Conservation (phyloP, 2,797 vertebrate genomes). For the Sebastes taczanowskii region DNA sequence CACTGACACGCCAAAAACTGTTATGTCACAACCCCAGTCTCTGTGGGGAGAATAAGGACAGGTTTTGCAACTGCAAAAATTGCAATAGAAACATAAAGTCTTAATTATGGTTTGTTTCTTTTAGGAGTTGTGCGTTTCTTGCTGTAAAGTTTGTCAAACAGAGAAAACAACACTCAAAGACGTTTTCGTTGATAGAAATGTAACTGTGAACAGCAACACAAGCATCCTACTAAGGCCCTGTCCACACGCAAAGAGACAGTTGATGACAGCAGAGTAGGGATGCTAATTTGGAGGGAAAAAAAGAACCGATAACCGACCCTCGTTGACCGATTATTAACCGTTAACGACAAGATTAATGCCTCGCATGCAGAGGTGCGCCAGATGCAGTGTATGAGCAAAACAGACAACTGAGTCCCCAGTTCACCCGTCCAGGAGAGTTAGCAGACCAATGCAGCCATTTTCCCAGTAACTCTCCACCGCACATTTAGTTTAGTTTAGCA, state of each 20-base stretch:
- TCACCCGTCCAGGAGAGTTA: too few relatives aligned
- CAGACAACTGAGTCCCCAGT: too few relatives aligned
- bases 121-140: background rate
- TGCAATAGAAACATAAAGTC: background rate
- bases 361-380: too few relatives aligned
- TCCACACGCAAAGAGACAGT: background rate
- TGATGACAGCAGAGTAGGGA: too few relatives aligned
- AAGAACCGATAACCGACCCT: too few relatives aligned
- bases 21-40: slow-evolving; percentile 29
- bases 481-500: too few relatives aligned
- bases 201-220: background rate
- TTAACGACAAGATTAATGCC: too few relatives aligned
- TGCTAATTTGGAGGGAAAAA: too few relatives aligned
- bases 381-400: too few relatives aligned
- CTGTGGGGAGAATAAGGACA: background rate
- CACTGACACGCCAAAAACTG: slow-evolving; percentile 30
- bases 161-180: background rate
- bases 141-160: background rate
- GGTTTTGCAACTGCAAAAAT: slow-evolving; percentile 12
- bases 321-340: too few relatives aligned
- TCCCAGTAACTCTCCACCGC: too few relatives aligned
- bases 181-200: background rate
- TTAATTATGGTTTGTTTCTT: background rate
- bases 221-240: background rate
- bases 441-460: too few relatives aligned